A percentile compares a stretch with the other conserved stretches of the same genome.
phyloP scores from a whole-genome alignment of 2,797 vertebrate species.

The Pseudotriccus pelzelni region DNA sequence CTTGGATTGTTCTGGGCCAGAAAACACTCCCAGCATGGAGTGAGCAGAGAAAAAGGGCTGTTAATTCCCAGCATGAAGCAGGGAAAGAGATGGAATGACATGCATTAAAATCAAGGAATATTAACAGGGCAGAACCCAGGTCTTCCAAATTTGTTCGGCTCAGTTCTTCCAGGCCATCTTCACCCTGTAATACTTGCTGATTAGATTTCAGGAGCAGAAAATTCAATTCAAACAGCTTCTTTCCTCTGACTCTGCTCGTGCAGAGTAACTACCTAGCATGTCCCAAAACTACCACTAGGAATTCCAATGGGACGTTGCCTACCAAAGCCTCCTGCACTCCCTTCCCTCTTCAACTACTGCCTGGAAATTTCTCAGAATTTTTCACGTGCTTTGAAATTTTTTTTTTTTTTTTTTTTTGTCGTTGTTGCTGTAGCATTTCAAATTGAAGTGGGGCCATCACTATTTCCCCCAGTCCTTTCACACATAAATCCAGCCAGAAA shows the following conservation, averaged over 20 bases:
- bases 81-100: background rate
- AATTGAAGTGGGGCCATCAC: background rate
- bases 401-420: no score
- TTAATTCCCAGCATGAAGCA: constrained; percentile 5
- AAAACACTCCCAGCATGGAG: constrained; percentile 22
- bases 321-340: background rate
- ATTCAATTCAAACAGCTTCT: background rate
- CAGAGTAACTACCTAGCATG: background rate
- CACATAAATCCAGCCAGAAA: background rate
- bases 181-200: background rate
- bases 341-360: background rate
- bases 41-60: background rate
- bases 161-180: background rate
- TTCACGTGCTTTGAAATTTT: background rate
- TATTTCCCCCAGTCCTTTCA: background rate
- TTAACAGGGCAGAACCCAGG: background rate
- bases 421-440: background rate
- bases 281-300: background rate
- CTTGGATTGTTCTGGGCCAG: constrained; percentile 23
- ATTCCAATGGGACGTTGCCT: fast-evolving
- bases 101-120: background rate
- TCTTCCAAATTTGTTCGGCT: background rate
- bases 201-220: background rate
- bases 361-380: background rate
- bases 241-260: background rate